Conservation (phyloP, 2,888 invertebrate species). For the Hylaea fasciaria region DNA sequence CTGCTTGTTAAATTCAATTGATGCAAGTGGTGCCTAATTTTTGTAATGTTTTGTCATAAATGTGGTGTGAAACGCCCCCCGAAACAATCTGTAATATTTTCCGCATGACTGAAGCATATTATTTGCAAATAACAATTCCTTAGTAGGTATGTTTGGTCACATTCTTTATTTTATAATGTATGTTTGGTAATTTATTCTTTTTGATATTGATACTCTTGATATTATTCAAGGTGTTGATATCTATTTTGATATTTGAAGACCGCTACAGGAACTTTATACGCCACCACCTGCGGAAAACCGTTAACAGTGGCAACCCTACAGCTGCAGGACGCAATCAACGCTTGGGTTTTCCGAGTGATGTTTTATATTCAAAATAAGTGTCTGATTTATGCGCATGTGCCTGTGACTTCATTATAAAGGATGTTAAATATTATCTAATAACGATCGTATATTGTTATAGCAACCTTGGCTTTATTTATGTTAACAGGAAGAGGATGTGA, state of each 20-base stretch:
- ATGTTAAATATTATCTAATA: constrained; percentile 25
- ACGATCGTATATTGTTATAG: constrained; percentile 24
- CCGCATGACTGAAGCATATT: too few relatives aligned
- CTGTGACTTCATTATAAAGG: constrained; percentile 48
- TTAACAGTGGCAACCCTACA: constrained; percentile 1
- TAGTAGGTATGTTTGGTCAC: too few relatives aligned
- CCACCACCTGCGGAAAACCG: background rate
- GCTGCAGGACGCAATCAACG: constrained; percentile 11
- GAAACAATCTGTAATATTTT: too few relatives aligned
- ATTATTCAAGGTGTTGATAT: too few relatives aligned
- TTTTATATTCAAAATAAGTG: constrained; percentile 50
- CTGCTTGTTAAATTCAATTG: background rate
- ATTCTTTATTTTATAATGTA: too few relatives aligned
- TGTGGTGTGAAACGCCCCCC: too few relatives aligned
- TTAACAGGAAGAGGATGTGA: constrained; percentile 22
- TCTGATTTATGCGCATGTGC: constrained; percentile 42
- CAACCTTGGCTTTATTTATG: constrained; percentile 25
- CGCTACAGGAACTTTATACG: background rate
- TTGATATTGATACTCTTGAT: too few relatives aligned
- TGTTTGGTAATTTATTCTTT: too few relatives aligned
- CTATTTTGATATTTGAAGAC: too few relatives aligned
- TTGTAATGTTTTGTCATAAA: too few relatives aligned
- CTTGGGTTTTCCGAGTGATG: constrained; percentile 31
- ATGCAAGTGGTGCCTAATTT: too few relatives aligned
- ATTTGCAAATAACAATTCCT: too few relatives aligned